Percentiles rank a stretch among this genome's conserved stretches.
Conservation (phyloP, 1,140 invertebrate genomes). For the Pteromalus puparum region DNA sequence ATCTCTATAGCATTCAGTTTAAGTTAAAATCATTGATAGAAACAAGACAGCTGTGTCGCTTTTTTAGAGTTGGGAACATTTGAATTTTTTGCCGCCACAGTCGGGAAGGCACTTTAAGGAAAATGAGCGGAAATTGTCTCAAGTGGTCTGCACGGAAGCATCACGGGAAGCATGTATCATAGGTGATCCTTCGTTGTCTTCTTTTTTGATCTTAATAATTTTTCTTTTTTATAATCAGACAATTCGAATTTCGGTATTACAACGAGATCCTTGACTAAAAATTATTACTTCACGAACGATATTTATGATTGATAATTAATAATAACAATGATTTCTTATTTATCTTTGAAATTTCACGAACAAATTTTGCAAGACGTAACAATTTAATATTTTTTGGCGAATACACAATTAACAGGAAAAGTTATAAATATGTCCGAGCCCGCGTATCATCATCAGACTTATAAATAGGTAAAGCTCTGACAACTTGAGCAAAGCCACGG, state of each 20-base stretch:
- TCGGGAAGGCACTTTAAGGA: conserved; percentile 54
- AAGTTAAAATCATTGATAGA: background rate
- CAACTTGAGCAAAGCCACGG: conserved; percentile 72
- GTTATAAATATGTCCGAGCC: conserved; percentile 37
- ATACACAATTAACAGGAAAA: conserved; percentile 17
- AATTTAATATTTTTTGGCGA: background rate
- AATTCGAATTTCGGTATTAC: too few species aligned
- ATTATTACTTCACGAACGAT: too few species aligned
- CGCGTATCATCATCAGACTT: conserved; percentile 56
- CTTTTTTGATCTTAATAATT: background rate
- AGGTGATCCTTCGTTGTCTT: background rate
- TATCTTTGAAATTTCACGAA: background rate
- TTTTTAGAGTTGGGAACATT: conserved; percentile 36
- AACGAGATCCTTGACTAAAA: too few species aligned
- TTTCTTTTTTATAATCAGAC: too few species aligned
- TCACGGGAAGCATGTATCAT: conserved; percentile 53
- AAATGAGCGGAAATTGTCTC: conserved; percentile 62
- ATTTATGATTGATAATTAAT: too few species aligned
- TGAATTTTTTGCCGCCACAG: conserved; percentile 55
- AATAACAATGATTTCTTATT: background rate
- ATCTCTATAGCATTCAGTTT: background rate
- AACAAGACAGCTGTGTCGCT: background rate
- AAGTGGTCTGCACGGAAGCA: conserved; percentile 65
- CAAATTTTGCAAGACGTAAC: background rate
- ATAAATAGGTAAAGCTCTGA: conserved; percentile 74